Evolutionary conservation across 2,888 invertebrate species (phyloP).

Genomic region (Hypolimnas misippus): DNA sequence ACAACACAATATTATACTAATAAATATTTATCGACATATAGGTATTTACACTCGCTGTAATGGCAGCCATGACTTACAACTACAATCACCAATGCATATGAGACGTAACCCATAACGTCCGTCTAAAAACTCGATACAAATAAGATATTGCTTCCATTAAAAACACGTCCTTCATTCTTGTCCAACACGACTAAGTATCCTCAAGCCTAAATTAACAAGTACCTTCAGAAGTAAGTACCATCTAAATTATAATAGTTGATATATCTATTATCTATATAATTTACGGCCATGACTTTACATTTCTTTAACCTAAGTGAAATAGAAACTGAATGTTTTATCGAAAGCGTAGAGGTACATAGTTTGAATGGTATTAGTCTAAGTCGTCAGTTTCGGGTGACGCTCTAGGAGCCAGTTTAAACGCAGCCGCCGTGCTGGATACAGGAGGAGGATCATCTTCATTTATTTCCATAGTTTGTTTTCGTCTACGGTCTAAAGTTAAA

Average conservation of each 20-base stretch:
- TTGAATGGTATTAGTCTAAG: conserved; percentile 56
- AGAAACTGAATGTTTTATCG: conserved; percentile 53
- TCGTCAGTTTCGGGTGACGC: conserved; percentile 70
- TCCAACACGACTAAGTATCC: conserved; percentile 26
- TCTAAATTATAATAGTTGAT: conserved; percentile 38
- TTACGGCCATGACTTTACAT: conserved; percentile 49
- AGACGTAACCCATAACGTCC: conserved; percentile 26
- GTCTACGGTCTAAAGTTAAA: conserved; percentile 72
- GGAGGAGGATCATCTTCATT: conserved; percentile 55
- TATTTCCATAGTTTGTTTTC: conserved; percentile 50
- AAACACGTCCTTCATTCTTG: conserved; percentile 1
- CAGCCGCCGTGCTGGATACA: conserved; percentile 36
- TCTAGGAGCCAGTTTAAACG: conserved; percentile 56
- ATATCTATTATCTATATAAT: conserved; percentile 19
- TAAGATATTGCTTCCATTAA: conserved; percentile 3
- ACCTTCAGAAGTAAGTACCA: conserved; percentile 43
- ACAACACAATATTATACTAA: conserved; percentile 61
- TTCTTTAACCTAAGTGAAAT: conserved; percentile 62
- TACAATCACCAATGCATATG: conserved; percentile 42
- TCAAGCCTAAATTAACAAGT: conserved; percentile 44
- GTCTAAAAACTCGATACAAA: conserved; percentile 24
- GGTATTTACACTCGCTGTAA: conserved; percentile 76
- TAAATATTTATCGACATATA: conserved; percentile 54
- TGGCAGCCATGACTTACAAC: conserved; percentile 63
- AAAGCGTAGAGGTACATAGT: conserved; percentile 38